Conservation (phyloP, 2,888 invertebrate species). For the Aleiodes testaceus region DNA sequence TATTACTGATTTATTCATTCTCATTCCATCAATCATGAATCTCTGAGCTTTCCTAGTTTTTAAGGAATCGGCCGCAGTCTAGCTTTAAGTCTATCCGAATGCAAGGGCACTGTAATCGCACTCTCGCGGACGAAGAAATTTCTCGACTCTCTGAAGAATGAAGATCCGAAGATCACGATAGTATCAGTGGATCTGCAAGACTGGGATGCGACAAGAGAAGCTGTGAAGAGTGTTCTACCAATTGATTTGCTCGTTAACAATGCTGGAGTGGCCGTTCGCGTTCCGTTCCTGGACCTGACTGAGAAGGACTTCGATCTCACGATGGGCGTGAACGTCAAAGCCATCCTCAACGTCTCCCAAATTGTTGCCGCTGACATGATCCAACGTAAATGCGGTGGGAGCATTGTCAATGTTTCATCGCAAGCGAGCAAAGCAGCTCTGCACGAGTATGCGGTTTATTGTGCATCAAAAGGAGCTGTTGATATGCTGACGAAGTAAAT, state of each 20-base stretch:
- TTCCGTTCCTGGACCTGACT: conserved; percentile 81
- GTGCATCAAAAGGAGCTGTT: conserved; percentile 90
- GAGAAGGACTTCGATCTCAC: conserved; percentile 81
- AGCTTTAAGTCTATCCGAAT: conserved; percentile 79
- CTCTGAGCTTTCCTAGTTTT: conserved; percentile 38
- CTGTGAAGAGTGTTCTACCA: conserved; percentile 77
- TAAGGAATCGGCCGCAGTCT: conserved; percentile 82
- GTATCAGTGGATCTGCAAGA: conserved; percentile 83
- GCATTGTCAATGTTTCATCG: conserved; percentile 94
- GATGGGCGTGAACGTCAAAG: conserved; percentile 88
- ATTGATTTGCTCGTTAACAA: conserved; percentile 93
- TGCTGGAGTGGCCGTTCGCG: conserved; percentile 84
- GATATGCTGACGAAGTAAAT: conserved; percentile 82
- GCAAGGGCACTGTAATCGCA: conserved; percentile 86
- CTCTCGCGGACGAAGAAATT: conserved; percentile 81
- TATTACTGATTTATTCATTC: too few relatives aligned
- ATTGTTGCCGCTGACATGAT: conserved; percentile 84
- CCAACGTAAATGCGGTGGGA: conserved; percentile 80
- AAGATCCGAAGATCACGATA: conserved; percentile 79
- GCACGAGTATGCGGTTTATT: conserved; percentile 85
- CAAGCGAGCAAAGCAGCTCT: conserved; percentile 85
- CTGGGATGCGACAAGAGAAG: conserved; percentile 83
- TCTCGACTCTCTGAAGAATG: conserved; percentile 78
- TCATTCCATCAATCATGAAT: too few relatives aligned
- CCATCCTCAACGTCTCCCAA: conserved; percentile 89